phyloP scores from a whole-genome alignment of 2,888 invertebrate species.

The Mythimna vitellina region DNA sequence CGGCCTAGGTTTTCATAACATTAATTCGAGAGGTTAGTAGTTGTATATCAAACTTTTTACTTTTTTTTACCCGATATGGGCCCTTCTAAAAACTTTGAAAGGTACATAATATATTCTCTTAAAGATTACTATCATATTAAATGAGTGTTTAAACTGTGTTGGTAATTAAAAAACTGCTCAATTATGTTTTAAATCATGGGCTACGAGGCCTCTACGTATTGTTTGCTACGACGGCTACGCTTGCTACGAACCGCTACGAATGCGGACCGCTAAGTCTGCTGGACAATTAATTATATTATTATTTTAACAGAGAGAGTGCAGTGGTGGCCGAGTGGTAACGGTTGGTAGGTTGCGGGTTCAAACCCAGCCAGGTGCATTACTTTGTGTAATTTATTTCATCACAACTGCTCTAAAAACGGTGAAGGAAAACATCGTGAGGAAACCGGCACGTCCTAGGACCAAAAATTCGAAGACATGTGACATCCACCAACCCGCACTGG shows the following conservation, averaged over 20 bases:
- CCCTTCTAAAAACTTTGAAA: not conserved
- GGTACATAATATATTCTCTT: not conserved
- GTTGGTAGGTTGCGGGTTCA: too few relatives aligned
- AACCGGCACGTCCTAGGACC: too few relatives aligned
- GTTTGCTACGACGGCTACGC: slow-evolving; percentile 38
- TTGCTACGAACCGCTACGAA: slow-evolving; percentile 39
- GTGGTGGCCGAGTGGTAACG: too few relatives aligned
- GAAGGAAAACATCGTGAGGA: too few relatives aligned
- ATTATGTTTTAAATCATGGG: slow-evolving; percentile 1
- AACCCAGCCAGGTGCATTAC: too few relatives aligned
- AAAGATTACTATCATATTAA: not conserved
- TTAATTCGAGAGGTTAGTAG: slow-evolving; percentile 5
- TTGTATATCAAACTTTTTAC: slow-evolving; percentile 2
- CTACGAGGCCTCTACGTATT: slow-evolving; percentile 27
- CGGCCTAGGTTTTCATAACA: not conserved
- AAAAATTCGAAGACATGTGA: too few relatives aligned
- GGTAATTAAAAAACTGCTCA: not conserved
- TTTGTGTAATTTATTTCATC: too few relatives aligned
- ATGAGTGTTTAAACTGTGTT: not conserved
- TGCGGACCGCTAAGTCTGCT: not conserved
- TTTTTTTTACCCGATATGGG: not conserved
- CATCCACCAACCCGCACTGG: too few relatives aligned
- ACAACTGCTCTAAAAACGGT: too few relatives aligned
- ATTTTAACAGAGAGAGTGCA: too few relatives aligned
- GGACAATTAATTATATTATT: not conserved